Evolutionary conservation across 2,888 invertebrate genomes (phyloP), one percentile per base, ranked within the genome.

Genomic region (Anodontia alba): DNA sequence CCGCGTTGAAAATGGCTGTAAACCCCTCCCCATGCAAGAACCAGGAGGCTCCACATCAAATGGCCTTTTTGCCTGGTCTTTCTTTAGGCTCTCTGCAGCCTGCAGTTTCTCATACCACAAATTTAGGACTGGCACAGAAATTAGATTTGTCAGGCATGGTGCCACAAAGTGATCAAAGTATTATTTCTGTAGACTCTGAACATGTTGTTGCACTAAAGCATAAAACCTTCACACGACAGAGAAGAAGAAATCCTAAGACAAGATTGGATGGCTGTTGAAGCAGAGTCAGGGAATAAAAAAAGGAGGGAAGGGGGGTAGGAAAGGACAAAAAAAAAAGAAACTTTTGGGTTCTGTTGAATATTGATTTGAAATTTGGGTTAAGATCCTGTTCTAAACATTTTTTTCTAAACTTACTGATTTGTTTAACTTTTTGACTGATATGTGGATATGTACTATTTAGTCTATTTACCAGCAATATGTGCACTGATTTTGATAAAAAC

Each of bases 161-260:
- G 54, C 54, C 54, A 54, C 54, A 54, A 29, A 54, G 26, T 54
- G 54, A 54, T 5, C 54, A 54, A 26, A 54, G 54, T 26, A 54
- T 54, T 20, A 54, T 54, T 20, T 20, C 54, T 26, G 10, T 54
- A 26, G 29, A 26, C 54, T 26, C 54, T 54, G 54, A 23, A 8
- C 54, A 54, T 1, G 26, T 54, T 54, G 54, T 54, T 20, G 26
- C 54, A 29, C 54, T 54, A 23, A n/a, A 26, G 10, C 7, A 7
- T 5, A 23, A 29, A 15, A 54, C 29, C 8, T 54, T 54, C n/a
- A 29, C 29, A 23, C 2, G 54, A 26, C 54, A 54, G 15, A n/a
- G 54, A 26, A 54, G 54, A 26, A 54, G 29, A 54, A 54, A 54
- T 15, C 54, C 54, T 26, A 54, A 54, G n/a, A 26, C 29, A 3